Percentiles rank a stretch among this genome's conserved stretches.
Evolutionary conservation across 2,888 invertebrate species (phyloP).

Genomic region (Caenorhabditis japonica): DNA sequence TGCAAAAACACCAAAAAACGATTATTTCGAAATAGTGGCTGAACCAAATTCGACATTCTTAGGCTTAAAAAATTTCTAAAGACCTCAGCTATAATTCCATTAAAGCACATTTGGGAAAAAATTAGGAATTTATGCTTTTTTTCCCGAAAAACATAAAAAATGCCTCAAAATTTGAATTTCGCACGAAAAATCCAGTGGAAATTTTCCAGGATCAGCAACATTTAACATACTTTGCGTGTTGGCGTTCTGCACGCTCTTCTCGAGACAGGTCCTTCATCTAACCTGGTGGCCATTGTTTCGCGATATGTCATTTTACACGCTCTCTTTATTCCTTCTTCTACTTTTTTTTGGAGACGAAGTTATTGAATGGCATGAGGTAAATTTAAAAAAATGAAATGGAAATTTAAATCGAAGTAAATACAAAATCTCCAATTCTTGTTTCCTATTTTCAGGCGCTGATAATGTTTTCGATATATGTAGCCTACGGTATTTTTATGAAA

Average conservation of each 20-base stretch:
- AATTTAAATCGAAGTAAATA: no score
- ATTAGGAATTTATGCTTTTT: no score
- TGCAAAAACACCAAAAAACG: no score
- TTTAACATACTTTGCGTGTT: slow-evolving; percentile 76
- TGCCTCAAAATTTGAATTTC: no score
- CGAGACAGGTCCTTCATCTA: slow-evolving; percentile 66
- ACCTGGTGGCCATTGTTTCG: slow-evolving; percentile 75
- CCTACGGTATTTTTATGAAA: slow-evolving; percentile 76
- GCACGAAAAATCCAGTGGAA: no score
- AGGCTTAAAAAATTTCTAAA: no score
- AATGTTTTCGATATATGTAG: slow-evolving; percentile 71
- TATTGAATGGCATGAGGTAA: slow-evolving; percentile 68
- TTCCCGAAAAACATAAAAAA: no score
- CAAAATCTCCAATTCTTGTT: no score
- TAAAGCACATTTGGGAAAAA: no score
- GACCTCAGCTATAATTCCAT: no score
- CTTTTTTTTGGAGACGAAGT: slow-evolving; percentile 69
- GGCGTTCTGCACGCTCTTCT: slow-evolving; percentile 75
- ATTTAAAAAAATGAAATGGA: background rate
- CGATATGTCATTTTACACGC: slow-evolving; percentile 72
- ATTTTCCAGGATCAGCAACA: slow-evolving; percentile 80
- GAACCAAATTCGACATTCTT: no score
- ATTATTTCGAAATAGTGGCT: no score
- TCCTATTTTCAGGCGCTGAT: slow-evolving; percentile 56
- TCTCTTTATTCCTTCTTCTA: slow-evolving; percentile 67